Conservation (phyloP, 1,140 invertebrate genomes). For the Drosophila pectinifera region DNA sequence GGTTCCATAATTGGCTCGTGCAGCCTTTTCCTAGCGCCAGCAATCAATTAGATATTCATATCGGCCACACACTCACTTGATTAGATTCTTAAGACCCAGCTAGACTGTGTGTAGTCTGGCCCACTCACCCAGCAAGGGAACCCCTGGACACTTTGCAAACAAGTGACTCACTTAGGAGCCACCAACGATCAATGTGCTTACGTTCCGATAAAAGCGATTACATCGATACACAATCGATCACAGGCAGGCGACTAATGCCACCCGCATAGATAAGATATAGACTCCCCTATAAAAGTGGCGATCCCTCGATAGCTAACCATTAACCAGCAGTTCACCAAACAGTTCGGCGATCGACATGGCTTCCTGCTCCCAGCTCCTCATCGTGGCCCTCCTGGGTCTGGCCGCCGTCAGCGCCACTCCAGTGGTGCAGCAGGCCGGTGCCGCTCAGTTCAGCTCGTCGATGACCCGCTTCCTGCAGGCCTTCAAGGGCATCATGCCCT, state of each 20-base stretch:
- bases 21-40: background rate
- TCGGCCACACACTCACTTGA: background rate
- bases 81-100: background rate
- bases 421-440: too few relatives aligned
- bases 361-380: too few relatives aligned
- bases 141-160: background rate
- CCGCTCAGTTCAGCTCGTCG: too few relatives aligned
- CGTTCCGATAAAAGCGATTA: background rate
- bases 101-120: background rate
- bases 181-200: background rate
- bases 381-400: too few relatives aligned
- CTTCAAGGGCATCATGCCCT: too few relatives aligned
- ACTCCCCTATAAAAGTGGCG: conserved; percentile 41
- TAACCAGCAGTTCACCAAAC: too few relatives aligned
- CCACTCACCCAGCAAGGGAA: conserved; percentile 7
- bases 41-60: background rate
- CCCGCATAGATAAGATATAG: conserved; percentile 2
- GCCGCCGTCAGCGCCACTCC: too few relatives aligned
- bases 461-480: too few relatives aligned
- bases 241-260: conserved; percentile 6
- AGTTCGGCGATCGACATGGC: too few relatives aligned
- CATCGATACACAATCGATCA: conserved; percentile 5
- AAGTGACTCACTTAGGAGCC: background rate
- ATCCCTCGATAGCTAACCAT: background rate
- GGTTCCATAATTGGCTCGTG: background rate